Conservation (phyloP, 2,797 vertebrate species). For the Ptychobarbus kaznakovi region DNA sequence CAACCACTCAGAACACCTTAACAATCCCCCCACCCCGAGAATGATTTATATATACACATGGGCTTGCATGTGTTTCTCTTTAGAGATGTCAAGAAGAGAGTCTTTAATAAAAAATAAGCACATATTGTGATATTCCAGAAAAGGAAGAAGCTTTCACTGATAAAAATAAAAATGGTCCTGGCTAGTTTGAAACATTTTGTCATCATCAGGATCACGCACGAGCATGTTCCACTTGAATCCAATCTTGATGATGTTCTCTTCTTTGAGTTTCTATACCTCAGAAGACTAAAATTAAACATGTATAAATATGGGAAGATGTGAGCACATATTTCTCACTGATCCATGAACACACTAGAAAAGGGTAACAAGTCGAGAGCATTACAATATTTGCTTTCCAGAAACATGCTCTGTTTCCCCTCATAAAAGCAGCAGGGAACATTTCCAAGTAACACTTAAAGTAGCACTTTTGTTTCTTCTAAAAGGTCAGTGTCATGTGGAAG, state of each 20-base stretch:
- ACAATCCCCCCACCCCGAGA: background rate
- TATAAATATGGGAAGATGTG: constrained; percentile 19
- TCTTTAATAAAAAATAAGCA: background rate
- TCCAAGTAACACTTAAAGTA: constrained; percentile 79
- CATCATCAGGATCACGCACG: constrained; percentile 49
- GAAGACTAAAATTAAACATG: background rate
- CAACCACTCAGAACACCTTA: background rate
- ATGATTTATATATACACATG: background rate
- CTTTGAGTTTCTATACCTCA: constrained; percentile 34
- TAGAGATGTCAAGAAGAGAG: background rate
- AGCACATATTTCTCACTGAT: constrained; percentile 48
- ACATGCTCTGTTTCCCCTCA: constrained; percentile 80
- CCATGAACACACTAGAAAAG: constrained; percentile 60
- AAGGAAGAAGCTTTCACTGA: background rate
- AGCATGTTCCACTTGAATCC: constrained; percentile 68
- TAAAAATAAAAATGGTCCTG: constrained; percentile 58
- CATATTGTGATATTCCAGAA: constrained; percentile 4
- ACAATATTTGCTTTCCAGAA: constrained; percentile 71
- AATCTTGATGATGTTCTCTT: constrained; percentile 70
- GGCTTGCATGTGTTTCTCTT: background rate
- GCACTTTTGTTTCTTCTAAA: constrained; percentile 65
- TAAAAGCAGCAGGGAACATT: constrained; percentile 80
- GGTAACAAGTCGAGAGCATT: constrained; percentile 65
- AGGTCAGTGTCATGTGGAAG: constrained; percentile 46
- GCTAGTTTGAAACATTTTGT: constrained; percentile 72